Evolutionary conservation across 2,797 vertebrate species (phyloP).

Genomic region (Brachyalestes nurse): DNA sequence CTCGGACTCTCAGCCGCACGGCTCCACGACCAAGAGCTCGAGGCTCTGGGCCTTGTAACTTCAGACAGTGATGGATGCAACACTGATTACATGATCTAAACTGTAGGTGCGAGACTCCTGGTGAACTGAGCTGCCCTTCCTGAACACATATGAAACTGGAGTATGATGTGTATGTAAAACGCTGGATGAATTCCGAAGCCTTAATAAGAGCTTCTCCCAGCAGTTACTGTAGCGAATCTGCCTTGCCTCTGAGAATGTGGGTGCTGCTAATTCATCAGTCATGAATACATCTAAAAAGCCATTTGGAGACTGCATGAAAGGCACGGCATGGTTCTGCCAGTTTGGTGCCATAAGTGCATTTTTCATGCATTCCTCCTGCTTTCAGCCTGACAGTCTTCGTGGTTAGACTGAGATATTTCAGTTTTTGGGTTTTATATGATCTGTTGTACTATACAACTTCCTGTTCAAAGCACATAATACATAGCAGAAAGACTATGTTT

Average conservation of each 20-base stretch:
- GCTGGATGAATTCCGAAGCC: not conserved
- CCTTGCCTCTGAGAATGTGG: constrained; percentile 10
- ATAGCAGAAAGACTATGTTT: not conserved
- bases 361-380: constrained; percentile 18
- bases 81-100: constrained; percentile 9
- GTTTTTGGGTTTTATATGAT: not conserved
- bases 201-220: not conserved
- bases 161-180: not conserved
- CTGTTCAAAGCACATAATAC: not conserved
- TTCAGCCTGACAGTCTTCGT: constrained; percentile 7
- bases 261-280: constrained; percentile 9
- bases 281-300: constrained; percentile 15
- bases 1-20: constrained; percentile 7
- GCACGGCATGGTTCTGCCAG: constrained; percentile 29
- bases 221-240: not conserved
- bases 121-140: constrained; percentile 1
- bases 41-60: not conserved
- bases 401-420: not conserved
- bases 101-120: constrained; percentile 4
- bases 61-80: constrained; percentile 11
- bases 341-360: constrained; percentile 21
- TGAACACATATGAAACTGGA: not conserved
- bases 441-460: not conserved
- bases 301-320: constrained; percentile 21
- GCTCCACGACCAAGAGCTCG: constrained; percentile 7